Conservation (phyloP, 2,113 vertebrate species). For the Prunella himalayana region DNA sequence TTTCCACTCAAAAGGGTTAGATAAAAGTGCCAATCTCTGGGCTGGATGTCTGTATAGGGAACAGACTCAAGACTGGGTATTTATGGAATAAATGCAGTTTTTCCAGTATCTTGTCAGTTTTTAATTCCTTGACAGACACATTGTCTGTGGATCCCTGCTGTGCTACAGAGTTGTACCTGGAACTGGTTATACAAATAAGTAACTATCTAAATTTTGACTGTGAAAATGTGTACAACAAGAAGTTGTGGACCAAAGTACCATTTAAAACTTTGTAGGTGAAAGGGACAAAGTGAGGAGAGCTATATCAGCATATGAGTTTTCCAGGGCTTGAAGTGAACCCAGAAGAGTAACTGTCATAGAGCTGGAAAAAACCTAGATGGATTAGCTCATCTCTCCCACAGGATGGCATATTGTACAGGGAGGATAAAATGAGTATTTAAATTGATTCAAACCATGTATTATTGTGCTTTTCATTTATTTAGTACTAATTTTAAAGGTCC, state of each 20-base stretch:
- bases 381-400: slow-evolving; percentile 41
- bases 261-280: not conserved
- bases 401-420: slow-evolving; percentile 4
- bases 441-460: not conserved
- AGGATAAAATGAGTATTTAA: slow-evolving; percentile 3
- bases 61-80: not conserved
- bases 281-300: not conserved
- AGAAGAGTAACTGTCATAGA: not conserved
- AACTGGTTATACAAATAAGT: not conserved
- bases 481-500: not conserved
- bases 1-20: not conserved
- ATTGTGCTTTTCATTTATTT: not conserved
- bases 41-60: not conserved
- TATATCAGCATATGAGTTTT: not conserved
- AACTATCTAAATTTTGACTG: not conserved
- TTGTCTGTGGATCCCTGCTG: not conserved
- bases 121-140: not conserved
- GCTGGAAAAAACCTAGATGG: slow-evolving; percentile 1
- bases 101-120: not conserved
- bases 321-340: not conserved
- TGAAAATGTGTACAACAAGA: not conserved
- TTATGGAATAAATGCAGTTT: not conserved
- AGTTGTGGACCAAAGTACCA: not conserved
- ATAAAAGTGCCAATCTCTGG: not conserved
- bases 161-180: not conserved